phyloP scores from a whole-genome alignment of 2,888 invertebrate species.

The Piscicola geometra region DNA sequence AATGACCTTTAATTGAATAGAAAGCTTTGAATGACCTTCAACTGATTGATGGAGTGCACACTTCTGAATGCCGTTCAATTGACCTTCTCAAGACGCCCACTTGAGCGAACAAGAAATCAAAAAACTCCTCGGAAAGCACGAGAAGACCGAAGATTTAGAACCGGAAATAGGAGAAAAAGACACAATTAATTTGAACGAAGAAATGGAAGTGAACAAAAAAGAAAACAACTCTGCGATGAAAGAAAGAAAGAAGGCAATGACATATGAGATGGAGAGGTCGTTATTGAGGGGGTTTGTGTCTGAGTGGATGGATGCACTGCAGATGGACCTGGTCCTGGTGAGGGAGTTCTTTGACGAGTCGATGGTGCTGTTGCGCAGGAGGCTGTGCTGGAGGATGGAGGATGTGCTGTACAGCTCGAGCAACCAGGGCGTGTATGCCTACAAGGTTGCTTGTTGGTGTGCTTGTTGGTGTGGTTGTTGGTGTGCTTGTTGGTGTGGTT shows the following conservation, averaged over 20 bases:
- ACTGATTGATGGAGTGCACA: too few relatives aligned
- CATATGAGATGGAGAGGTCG: not conserved
- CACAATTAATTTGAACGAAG: too few relatives aligned
- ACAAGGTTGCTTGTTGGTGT: constrained; percentile 17
- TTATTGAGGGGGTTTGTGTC: not conserved
- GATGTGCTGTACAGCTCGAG: constrained; percentile 50
- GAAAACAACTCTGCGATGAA: too few relatives aligned
- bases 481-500: not conserved
- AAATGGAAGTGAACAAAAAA: too few relatives aligned
- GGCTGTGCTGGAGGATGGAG: constrained; percentile 53
- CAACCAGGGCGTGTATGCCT: constrained; percentile 42
- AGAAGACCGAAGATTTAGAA: not conserved
- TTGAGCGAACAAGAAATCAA: not conserved
- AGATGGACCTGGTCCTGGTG: constrained; percentile 50
- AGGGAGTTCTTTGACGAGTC: constrained; percentile 54
- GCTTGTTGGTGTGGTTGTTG: not conserved
- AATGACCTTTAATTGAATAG: too few relatives aligned
- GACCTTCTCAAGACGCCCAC: too few relatives aligned
- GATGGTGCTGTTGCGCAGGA: constrained; percentile 50
- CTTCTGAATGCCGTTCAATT: too few relatives aligned
- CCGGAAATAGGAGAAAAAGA: too few relatives aligned
- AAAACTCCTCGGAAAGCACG: not conserved
- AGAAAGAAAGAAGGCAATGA: not conserved
- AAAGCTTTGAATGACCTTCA: too few relatives aligned
- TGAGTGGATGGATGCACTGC: constrained; percentile 41